Evolutionary conservation across 2,888 invertebrate species (phyloP).

Genomic region (Dendrolimus pini): DNA sequence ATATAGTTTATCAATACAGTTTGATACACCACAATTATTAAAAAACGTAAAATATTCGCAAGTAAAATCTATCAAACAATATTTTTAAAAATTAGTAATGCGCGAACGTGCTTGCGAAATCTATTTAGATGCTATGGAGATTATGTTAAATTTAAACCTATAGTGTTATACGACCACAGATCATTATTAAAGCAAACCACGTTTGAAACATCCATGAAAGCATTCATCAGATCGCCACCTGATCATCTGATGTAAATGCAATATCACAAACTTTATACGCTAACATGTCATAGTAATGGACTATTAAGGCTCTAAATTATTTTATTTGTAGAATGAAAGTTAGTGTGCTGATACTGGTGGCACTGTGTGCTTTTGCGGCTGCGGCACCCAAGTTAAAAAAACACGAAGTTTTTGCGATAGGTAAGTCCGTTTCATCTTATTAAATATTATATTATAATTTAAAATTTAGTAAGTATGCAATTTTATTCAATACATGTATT

Average conservation of each 20-base stretch:
- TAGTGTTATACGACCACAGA: not conserved
- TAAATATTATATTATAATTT: no score
- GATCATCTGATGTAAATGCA: not conserved
- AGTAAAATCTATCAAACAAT: no score
- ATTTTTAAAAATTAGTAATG: no score
- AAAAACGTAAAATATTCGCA: no score
- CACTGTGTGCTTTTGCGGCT: conserved; percentile 1
- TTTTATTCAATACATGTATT: no score
- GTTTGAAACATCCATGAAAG: not conserved
- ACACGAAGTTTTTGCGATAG: not conserved
- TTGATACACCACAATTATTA: no score
- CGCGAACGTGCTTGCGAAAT: no score
- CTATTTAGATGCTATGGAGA: no score
- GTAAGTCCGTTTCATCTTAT: not conserved
- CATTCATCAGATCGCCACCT: not conserved
- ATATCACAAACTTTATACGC: not conserved
- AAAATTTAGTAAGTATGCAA: no score
- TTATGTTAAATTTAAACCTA: not conserved
- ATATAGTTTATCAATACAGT: no score
- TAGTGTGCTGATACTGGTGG: conserved; percentile 1
- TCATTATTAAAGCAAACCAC: not conserved
- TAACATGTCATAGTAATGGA: not conserved
- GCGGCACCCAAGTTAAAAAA: conserved; percentile 2
- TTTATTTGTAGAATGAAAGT: conserved; percentile 6
- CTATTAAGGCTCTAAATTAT: not conserved